Evolutionary conservation across 1,140 invertebrate genomes (phyloP), one percentile per base, ranked within the genome.

Genomic region (Andricus grossulariae): DNA sequence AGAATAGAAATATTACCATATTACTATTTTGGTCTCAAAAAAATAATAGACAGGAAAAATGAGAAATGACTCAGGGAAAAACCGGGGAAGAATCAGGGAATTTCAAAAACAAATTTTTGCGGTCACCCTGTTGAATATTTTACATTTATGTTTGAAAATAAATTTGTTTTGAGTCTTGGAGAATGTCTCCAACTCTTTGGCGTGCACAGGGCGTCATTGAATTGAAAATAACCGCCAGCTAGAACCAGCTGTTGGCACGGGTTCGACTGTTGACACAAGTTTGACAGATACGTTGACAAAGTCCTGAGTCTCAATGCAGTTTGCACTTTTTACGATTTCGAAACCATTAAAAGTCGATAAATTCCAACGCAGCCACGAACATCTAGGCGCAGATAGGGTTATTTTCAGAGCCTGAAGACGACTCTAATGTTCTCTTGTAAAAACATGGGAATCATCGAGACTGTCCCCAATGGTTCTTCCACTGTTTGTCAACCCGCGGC

Each of bases 251-350:
- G 90, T 89, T 89, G 86, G 89, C 86, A 85, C 76, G 76, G 80
- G 77, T 84, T 60, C 51, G 72, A 83, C 75, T 90, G 90, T 90
- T 91, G 90, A 91, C 86, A 88, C 81, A 88, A 88, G 85, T 88
- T 88, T 87, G 89, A 90, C 90, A 91, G 86, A 86, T 83, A 82
- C 90, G 90, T 91, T 91, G 90, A 91, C 90, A 91, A 90, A 90
- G 86, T 91, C 81, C 83, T 72, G 71, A 52, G 51, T 25, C 50
- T 55, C 73, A 25, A 66, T 77, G 80, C 80, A 82, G 83, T 83
- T 85, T 79, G 79, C 82, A 82, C 82, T 84, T 90, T 91, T 90
- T 89, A 90, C 87, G 88, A 88, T 86, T 82, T 80, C 80, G 79
- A 77, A 85, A 84, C 88, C 89, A 90, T 91, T 90, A 90, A 89